Conservation (phyloP, 2,888 invertebrate genomes). For the Lomographa bimaculata region DNA sequence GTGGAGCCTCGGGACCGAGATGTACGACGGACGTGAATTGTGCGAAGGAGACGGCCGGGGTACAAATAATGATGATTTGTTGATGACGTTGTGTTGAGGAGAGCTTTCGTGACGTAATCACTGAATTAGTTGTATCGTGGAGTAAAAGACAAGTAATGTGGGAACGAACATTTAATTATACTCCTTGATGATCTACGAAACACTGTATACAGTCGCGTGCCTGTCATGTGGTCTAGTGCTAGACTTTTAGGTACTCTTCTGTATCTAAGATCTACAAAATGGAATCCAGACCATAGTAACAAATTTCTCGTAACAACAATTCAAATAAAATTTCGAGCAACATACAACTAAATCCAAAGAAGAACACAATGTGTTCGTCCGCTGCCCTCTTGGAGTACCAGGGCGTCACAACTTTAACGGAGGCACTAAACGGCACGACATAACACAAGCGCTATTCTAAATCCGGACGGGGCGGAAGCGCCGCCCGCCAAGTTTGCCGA, state of each 20-base stretch:
- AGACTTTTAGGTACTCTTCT: no score
- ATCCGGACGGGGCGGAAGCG: slow-evolving; percentile 55
- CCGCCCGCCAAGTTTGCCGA: slow-evolving; percentile 63
- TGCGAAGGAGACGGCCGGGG: slow-evolving; percentile 15
- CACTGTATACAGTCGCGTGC: no score
- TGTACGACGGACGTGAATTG: slow-evolving; percentile 18
- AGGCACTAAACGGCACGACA: slow-evolving; percentile 43
- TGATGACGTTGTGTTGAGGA: slow-evolving; percentile 6
- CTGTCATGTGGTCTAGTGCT: no score
- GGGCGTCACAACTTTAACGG: slow-evolving; percentile 31
- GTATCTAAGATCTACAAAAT: no score
- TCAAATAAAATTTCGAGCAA: no score
- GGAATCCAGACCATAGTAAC: no score
- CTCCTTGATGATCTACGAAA: no score
- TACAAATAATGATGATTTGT: slow-evolving; percentile 20
- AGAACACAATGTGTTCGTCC: slow-evolving; percentile 22
- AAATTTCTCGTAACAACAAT: no score
- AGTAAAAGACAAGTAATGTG: no score
- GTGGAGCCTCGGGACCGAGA: slow-evolving; percentile 27
- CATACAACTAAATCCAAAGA: not conserved
- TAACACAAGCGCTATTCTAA: slow-evolving; percentile 59
- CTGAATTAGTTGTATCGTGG: not conserved
- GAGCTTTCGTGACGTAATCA: slow-evolving; percentile 9
- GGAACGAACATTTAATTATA: no score
- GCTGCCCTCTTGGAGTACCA: slow-evolving; percentile 20